Conservation (phyloP, 2,888 invertebrate species). For the Busseola fusca region DNA sequence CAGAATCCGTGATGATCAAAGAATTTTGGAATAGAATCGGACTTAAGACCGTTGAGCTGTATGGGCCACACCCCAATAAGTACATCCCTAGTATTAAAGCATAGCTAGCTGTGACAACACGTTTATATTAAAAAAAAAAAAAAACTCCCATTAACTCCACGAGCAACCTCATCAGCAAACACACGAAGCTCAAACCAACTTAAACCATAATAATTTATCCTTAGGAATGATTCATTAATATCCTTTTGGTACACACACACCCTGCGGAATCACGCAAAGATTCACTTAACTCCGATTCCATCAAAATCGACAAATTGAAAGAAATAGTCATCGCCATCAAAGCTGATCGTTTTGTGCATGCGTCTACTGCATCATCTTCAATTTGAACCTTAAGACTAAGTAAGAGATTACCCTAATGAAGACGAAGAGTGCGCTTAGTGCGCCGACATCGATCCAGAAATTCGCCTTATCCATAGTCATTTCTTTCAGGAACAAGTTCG, state of each 20-base stretch:
- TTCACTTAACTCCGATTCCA: constrained; percentile 60
- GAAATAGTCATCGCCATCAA: constrained; percentile 54
- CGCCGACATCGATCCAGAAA: constrained; percentile 95
- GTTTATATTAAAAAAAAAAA: constrained; percentile 43
- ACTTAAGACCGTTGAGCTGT: constrained; percentile 59
- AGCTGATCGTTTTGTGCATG: constrained; percentile 71
- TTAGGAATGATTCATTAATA: constrained; percentile 63
- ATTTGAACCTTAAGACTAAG: constrained; percentile 94
- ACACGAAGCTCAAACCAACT: constrained; percentile 52
- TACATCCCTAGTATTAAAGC: constrained; percentile 62
- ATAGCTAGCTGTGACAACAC: constrained; percentile 62
- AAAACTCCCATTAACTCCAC: constrained; percentile 32
- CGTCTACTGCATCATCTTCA: constrained; percentile 89
- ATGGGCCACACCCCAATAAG: constrained; percentile 52
- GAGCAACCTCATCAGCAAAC: constrained; percentile 50
- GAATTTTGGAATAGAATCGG: constrained; percentile 62
- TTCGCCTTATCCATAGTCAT: constrained; percentile 94
- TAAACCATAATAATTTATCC: constrained; percentile 52
- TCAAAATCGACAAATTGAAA: constrained; percentile 57
- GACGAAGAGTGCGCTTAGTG: constrained; percentile 94
- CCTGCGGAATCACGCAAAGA: constrained; percentile 37
- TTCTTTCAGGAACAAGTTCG: constrained; percentile 94
- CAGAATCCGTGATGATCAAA: constrained; percentile 64
- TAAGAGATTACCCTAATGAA: constrained; percentile 94
- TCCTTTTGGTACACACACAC: constrained; percentile 48